These are phyloP conservation scores for Euura saliciscinereae DNA, from an alignment of 1,140 invertebrate genomes.

Conservation along the genomic window DNA sequence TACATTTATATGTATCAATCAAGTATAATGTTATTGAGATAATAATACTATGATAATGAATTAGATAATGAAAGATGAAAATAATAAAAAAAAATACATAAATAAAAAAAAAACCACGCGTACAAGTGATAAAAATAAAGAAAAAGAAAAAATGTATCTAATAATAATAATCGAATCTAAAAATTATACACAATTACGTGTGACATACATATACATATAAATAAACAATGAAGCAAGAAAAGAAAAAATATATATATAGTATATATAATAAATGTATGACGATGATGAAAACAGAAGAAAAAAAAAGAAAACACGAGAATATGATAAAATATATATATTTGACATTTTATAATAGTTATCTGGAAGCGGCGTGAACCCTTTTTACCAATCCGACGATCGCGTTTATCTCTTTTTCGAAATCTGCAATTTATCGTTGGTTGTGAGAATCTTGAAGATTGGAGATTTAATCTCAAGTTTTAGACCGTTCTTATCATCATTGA, in stretches of 20 bases:
- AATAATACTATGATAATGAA: background rate
- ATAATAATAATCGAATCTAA: too few relatives aligned
- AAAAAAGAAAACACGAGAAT: background rate
- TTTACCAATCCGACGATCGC: background rate
- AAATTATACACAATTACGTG: too few relatives aligned
- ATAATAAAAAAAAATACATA: background rate
- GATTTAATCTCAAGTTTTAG: too few relatives aligned
- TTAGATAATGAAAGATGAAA: too few relatives aligned
- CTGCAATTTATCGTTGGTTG: background rate
- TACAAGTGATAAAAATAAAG: constrained; percentile 33
- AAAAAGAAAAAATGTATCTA: too few relatives aligned
- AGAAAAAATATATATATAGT: constrained; percentile 10
- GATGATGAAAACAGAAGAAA: constrained; percentile 15
- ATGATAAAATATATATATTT: constrained; percentile 10
- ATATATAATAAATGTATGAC: constrained; percentile 23
- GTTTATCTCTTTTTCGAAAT: background rate
- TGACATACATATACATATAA: constrained; percentile 10
- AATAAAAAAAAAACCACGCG: constrained; percentile 25
- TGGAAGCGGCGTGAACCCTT: background rate
- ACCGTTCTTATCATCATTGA: background rate
- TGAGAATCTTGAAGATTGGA: too few relatives aligned
- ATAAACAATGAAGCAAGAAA: too few relatives aligned
- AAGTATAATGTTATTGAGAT: constrained; percentile 42
- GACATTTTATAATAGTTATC: constrained; percentile 9
- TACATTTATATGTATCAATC: constrained; percentile 27